A percentile compares a stretch with the other conserved stretches of the same genome.
Conservation (phyloP, 2,888 invertebrate species). For the Subacronicta megacephala region DNA sequence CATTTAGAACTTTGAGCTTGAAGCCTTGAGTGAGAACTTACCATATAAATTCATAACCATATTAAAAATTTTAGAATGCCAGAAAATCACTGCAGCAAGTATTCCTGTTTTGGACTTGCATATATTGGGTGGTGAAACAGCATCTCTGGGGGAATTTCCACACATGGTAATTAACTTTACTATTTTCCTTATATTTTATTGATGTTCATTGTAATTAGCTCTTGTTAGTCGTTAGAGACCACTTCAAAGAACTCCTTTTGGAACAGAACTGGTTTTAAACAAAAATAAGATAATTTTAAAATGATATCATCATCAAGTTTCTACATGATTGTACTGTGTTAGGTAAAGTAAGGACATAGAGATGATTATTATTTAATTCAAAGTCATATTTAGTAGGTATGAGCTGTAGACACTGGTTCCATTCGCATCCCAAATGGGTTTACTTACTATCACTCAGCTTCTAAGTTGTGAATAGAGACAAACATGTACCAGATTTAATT, state of each 20-base stretch:
- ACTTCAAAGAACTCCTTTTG: slow-evolving; percentile 4
- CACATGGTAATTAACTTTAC: slow-evolving; percentile 74
- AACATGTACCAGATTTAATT: no score
- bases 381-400: no score
- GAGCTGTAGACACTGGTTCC: no score
- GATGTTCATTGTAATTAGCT: slow-evolving; percentile 9
- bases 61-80: slow-evolving; percentile 73
- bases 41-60: no score
- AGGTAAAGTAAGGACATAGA: no score
- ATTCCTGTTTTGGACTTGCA: slow-evolving; percentile 71
- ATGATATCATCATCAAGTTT: background rate
- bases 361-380: no score
- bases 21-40: no score
- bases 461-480: no score
- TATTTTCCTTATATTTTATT: slow-evolving; percentile 31
- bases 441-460: no score
- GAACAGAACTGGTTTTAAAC: slow-evolving; percentile 8
- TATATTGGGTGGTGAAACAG: slow-evolving; percentile 78
- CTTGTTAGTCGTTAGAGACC: slow-evolving; percentile 10
- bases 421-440: no score
- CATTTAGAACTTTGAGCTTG: no score
- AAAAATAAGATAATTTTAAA: slow-evolving; percentile 2
- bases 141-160: slow-evolving; percentile 80
- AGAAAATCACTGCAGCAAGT: slow-evolving; percentile 68
- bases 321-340: background rate